phyloP scores from a whole-genome alignment of 23 tunicate species.

The Styela clava region DNA sequence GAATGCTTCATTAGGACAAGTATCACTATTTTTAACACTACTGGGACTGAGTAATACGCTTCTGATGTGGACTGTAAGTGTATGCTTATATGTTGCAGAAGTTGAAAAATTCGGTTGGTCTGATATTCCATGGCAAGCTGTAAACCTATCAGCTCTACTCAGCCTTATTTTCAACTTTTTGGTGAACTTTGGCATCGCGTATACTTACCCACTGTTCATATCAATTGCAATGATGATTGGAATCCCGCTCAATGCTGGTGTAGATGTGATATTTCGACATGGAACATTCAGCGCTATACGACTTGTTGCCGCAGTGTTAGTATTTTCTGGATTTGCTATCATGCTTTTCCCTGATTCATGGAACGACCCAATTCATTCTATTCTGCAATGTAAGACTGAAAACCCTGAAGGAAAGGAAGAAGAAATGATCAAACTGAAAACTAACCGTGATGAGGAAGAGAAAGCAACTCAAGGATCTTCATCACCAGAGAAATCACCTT shows the following conservation, averaged over 20 bases:
- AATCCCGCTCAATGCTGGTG: slow-evolving; percentile 91
- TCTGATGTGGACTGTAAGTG: slow-evolving; percentile 46
- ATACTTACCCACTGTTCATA: slow-evolving; percentile 90
- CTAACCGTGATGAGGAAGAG: background rate
- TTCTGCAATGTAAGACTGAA: slow-evolving; percentile 29
- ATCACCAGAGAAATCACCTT: background rate
- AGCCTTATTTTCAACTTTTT: slow-evolving; percentile 88
- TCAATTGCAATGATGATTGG: slow-evolving; percentile 95
- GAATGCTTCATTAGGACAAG: slow-evolving; percentile 80
- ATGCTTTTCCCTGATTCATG: slow-evolving; percentile 85
- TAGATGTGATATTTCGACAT: slow-evolving; percentile 54
- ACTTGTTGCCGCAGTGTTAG: slow-evolving; percentile 69
- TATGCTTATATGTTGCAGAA: slow-evolving; percentile 56
- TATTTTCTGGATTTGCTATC: slow-evolving; percentile 64
- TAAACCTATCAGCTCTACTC: slow-evolving; percentile 54
- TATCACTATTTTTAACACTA: slow-evolving; percentile 74
- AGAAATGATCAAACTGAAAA: background rate
- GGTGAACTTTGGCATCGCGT: slow-evolving; percentile 96
- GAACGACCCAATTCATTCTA: slow-evolving; percentile 70
- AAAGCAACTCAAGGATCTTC: background rate
- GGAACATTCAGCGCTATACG: slow-evolving; percentile 60
- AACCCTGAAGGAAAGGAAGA: background rate
- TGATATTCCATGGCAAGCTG: slow-evolving; percentile 67
- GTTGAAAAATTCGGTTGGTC: slow-evolving; percentile 48
- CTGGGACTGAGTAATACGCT: slow-evolving; percentile 61